A percentile compares a stretch with the other conserved stretches of the same genome.
phyloP scores from a whole-genome alignment of 35 echinoderm and acorn worm genomes.

The Apostichopus californicus region DNA sequence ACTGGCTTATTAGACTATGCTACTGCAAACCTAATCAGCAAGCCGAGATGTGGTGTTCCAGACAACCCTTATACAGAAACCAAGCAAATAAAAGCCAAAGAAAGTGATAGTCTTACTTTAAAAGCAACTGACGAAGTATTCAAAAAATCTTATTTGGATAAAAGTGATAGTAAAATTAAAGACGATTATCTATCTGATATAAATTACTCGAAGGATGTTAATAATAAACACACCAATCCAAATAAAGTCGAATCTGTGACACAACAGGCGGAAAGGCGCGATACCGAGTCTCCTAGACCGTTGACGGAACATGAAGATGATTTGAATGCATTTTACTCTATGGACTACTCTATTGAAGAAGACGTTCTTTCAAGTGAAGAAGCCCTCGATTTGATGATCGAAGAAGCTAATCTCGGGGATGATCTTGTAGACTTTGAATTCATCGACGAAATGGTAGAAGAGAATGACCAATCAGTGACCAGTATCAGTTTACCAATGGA shows the following conservation, averaged over 20 bases:
- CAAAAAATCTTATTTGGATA: neutral
- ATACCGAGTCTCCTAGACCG: neutral
- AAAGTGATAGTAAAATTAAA: neutral
- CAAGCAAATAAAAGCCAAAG: neutral
- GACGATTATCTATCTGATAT: neutral
- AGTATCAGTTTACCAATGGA: neutral
- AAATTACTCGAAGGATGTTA: neutral
- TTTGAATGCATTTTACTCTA: neutral
- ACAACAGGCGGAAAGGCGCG: no score
- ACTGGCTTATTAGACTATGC: slow-evolving; percentile 77
- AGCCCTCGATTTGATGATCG: slow-evolving; percentile 8
- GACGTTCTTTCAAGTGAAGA: slow-evolving; percentile 1
- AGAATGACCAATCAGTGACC: neutral
- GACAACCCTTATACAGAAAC: slow-evolving; percentile 27
- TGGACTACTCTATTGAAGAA: slow-evolving; percentile 26
- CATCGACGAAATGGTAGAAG: neutral
- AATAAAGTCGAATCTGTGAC: neutral
- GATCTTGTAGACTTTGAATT: slow-evolving; percentile 26
- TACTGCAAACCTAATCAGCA: slow-evolving; percentile 66
- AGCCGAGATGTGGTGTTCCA: slow-evolving; percentile 87
- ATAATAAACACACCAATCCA: neutral
- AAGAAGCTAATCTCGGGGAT: slow-evolving; percentile 22
- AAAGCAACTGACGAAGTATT: neutral
- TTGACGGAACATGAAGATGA: neutral
- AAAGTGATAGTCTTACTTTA: neutral